Evolutionary conservation across 92 coral and sea anemone genomes (phyloP), one percentile per base, ranked within the genome.

Genomic region (Heliopora coerulea): DNA sequence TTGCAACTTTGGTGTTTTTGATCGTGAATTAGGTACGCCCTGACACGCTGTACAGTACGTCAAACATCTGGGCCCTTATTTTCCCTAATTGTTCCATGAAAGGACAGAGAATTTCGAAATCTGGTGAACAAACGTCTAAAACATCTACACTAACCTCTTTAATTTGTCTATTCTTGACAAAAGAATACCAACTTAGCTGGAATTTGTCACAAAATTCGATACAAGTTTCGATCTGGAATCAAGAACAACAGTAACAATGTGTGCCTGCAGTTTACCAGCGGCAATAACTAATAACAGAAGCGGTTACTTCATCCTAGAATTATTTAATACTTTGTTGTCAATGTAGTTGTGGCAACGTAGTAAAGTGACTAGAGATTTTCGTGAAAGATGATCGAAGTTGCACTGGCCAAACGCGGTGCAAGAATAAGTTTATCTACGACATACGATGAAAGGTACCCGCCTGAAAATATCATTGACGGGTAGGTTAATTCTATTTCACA

Each of bases 381-480:
- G 33, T 56, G 25, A 49, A 58, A 59, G 72, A 92, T 92, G 97
- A 88, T 93, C 52, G 96, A 93, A 54, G 91, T 86, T 33, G 96
- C 98, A 69, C 80, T 93, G 35, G 85, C 80, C 21, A 83, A 83
- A 81, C 85, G 95, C 70, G 98, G 98, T 29, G 91, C 96, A 29
- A 87, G 79, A 72, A 83, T 93, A 40, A 85, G 91, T 64, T 80
- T 85, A 64, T 88, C 89, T 13, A 83, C 93, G 41, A 86, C 98
- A 3, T 83, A 81, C 49, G 92, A 93, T 59, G 96, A 89, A 72
- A 85, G 80, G 59, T 79, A 73, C 72, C 98, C 98, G 0, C 98
- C 98, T 65, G 98, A 93, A 78, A 93, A 90, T 74, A 88, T 93
- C 29, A 89, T 89, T 17, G 98, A 93, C 56, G 98, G 98, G 98